These are phyloP conservation scores for Ochotona princeps DNA, from an alignment of 2,113 vertebrate genomes.

Conservation along the genomic window DNA sequence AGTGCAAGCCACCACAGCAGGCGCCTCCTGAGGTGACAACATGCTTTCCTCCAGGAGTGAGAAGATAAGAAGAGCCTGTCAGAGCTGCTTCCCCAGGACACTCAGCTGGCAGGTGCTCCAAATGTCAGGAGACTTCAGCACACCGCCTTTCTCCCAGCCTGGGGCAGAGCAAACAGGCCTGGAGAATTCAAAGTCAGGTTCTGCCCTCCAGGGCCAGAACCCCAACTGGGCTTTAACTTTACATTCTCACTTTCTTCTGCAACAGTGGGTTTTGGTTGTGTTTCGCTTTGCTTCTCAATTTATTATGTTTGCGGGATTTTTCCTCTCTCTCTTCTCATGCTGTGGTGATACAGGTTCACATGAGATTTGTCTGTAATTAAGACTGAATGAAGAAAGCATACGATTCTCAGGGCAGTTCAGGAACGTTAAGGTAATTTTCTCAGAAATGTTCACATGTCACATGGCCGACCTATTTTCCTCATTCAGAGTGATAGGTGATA, in stretches of 20 bases:
- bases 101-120: slow-evolving; percentile 47
- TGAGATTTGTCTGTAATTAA: not conserved
- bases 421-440: not conserved
- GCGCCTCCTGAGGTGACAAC: not conserved
- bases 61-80: slow-evolving; percentile 29
- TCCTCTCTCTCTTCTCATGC: not conserved
- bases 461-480: not conserved
- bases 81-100: not conserved
- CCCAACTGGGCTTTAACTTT: not conserved
- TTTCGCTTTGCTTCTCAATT: not conserved
- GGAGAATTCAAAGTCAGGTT: not conserved
- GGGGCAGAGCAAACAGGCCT: slow-evolving; percentile 62
- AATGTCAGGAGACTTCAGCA: slow-evolving; percentile 47
- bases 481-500: not conserved
- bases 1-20: not conserved
- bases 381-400: not conserved
- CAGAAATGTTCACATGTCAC: not conserved
- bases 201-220: not conserved
- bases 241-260: not conserved
- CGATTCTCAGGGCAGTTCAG: not conserved
- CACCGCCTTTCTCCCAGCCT: not conserved
- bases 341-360: not conserved
- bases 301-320: not conserved
- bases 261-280: not conserved
- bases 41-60: not conserved